Evolutionary conservation across 2,888 invertebrate species (phyloP).

Genomic region (Caenorhabditis angaria): DNA sequence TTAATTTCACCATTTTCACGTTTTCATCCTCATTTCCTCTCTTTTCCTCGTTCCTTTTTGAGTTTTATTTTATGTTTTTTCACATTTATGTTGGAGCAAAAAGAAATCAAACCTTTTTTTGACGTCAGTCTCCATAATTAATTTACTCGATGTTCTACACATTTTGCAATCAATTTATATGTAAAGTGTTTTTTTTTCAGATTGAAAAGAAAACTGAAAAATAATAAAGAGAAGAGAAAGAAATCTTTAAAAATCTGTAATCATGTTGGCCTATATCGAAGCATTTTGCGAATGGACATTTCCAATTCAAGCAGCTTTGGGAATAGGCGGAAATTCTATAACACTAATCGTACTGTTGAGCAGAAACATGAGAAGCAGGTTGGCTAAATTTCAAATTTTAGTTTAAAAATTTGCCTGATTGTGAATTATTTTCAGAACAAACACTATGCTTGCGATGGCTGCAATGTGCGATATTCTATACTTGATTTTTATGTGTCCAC

Average conservation of each 20-base stretch:
- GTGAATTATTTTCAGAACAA: slow-evolving; percentile 43
- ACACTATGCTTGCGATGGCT: slow-evolving; percentile 53
- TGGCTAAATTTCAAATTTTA: background rate
- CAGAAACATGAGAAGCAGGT: slow-evolving; percentile 58
- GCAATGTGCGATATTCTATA: slow-evolving; percentile 57
- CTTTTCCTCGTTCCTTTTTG: slow-evolving; percentile 25
- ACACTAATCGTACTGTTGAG: slow-evolving; percentile 54
- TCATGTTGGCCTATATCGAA: slow-evolving; percentile 15
- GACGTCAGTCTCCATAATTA: slow-evolving; percentile 19
- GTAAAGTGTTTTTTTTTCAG: background rate
- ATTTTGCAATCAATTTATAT: background rate
- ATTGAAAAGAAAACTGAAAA: background rate
- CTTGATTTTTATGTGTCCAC: slow-evolving; percentile 50
- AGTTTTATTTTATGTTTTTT: slow-evolving; percentile 15
- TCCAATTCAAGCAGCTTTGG: slow-evolving; percentile 46
- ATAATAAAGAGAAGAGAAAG: too few relatives aligned
- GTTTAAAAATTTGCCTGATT: background rate
- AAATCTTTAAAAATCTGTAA: too few relatives aligned
- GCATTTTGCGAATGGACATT: slow-evolving; percentile 46
- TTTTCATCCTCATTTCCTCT: slow-evolving; percentile 18
- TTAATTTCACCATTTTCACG: slow-evolving; percentile 12
- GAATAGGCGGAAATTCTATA: slow-evolving; percentile 54
- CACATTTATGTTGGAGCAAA: background rate
- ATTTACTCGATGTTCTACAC: slow-evolving; percentile 4
- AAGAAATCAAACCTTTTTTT: slow-evolving; percentile 24